Percentiles rank a stretch among this genome's conserved stretches.
phyloP scores from a whole-genome alignment of 2,888 invertebrate genomes.

The Conops quadrifasciatus region DNA sequence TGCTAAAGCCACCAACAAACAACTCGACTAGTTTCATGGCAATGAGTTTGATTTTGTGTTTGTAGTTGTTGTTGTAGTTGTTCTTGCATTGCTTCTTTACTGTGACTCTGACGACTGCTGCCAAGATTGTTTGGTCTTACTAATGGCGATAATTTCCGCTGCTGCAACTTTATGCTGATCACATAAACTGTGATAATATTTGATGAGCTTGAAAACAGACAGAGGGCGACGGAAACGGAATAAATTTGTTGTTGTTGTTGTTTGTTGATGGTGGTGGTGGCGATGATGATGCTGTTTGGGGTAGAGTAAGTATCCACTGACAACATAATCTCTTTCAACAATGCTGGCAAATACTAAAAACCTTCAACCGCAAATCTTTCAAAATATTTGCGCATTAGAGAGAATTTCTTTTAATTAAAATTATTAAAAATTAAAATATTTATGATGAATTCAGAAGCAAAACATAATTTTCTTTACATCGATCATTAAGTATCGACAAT shows the following conservation, averaged over 20 bases:
- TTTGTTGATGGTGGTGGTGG: neutral
- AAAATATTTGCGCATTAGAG: no score
- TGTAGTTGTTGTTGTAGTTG: neutral
- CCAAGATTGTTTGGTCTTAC: no score
- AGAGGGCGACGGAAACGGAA: no score
- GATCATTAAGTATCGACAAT: no score
- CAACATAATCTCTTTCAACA: no score
- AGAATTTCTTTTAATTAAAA: no score
- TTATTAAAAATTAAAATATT: no score
- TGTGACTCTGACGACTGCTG: neutral
- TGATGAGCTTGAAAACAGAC: neutral
- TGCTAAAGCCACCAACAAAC: neutral
- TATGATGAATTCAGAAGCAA: no score
- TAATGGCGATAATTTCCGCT: neutral
- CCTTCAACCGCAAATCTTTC: no score
- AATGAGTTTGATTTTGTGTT: neutral
- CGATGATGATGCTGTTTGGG: neutral
- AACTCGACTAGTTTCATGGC: neutral
- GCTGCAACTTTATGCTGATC: neutral
- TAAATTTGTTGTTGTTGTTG: neutral
- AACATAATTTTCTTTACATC: no score
- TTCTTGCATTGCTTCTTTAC: no score
- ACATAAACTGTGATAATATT: constrained; percentile 2
- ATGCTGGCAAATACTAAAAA: no score
- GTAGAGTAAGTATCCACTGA: neutral